These are phyloP conservation scores for Spheniscus humboldti DNA, from an alignment of 2,797 vertebrate genomes.

Conservation along the genomic window DNA sequence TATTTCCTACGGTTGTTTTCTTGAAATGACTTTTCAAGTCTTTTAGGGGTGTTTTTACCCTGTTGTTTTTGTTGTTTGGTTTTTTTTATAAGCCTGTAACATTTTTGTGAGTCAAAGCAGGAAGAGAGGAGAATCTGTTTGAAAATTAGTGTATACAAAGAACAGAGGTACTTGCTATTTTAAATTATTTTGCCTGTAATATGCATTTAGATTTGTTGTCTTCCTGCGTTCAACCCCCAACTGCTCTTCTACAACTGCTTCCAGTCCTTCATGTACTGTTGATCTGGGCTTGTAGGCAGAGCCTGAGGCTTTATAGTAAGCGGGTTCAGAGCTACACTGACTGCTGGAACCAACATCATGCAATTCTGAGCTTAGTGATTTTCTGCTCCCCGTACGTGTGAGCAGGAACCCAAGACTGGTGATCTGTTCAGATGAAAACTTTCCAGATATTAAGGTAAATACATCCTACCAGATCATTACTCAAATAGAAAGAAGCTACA, in stretches of 20 bases:
- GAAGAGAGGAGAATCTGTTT: not conserved
- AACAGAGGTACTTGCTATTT: not conserved
- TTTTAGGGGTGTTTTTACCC: not conserved
- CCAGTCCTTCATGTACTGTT: not conserved
- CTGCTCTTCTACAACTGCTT: not conserved
- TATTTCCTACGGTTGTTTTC: not conserved
- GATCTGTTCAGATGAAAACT: slow-evolving; percentile 57
- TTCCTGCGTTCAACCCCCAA: not conserved
- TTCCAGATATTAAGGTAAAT: not conserved
- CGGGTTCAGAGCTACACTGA: not conserved
- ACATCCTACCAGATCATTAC: not conserved
- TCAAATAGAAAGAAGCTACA: not conserved
- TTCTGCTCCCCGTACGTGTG: not conserved
- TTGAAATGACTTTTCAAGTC: not conserved
- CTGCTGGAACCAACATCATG: slow-evolving; percentile 46
- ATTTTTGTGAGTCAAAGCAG: not conserved
- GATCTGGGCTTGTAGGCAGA: not conserved
- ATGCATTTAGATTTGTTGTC: not conserved
- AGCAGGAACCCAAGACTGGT: not conserved
- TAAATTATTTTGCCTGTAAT: not conserved
- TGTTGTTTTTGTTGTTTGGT: no score
- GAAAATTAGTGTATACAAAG: not conserved
- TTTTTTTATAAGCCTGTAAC: not conserved
- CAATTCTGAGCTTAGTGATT: not conserved
- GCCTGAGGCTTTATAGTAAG: not conserved